Base-by-base conservation (phyloP, 2,888 invertebrate species). In the Dicyrtoma fusca region DNA sequence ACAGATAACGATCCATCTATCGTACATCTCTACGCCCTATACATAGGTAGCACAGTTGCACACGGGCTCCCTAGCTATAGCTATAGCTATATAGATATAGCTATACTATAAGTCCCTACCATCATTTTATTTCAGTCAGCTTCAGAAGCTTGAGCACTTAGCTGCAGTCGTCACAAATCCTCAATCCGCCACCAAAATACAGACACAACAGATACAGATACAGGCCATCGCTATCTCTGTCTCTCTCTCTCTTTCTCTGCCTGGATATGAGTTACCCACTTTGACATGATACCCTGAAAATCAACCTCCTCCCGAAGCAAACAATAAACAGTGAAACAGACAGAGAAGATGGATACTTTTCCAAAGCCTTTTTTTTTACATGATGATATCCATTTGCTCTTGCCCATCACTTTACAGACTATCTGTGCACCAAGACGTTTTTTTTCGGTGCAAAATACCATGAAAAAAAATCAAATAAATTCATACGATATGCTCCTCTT, bases 1-100 rank as follows among this genome's bases (percentile, higher is more conserved):
- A 68, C 69, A 75, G 73, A 73, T 73, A 73, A 75, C 73, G 73
- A 73, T 63, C 73, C 57, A 42, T 71, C 71, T 65, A 44, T 65
- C 69, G 4, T 34, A 34, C 8, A 34, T 34, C 34, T 34, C 34
- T 34, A 34, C 34, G 4, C 34, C 34, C 34, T 5, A 3, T 8
- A 34, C 34, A 34, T 34, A 34, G 3, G 8, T 34, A 34, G 34
- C 4, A 34, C 8, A 3, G 34, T n/a, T n/a, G n/a, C n/a, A n/a
- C n/a, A n/a, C n/a, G n/a, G n/a, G n/a, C n/a, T n/a, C n/a, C n/a
- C n/a, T n/a, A n/a, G n/a, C n/a, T n/a, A n/a, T n/a, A n/a, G n/a
- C n/a, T n/a, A n/a, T n/a, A n/a, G n/a, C n/a, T 34, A 34, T 34
- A 34, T 8, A 34, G 34, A 34, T 34, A 34, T 3, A 3, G 8